A percentile compares a stretch with the other conserved stretches of the same genome.
phyloP scores from a whole-genome alignment of 2,888 invertebrate species.

The Allolobophora icterica region DNA sequence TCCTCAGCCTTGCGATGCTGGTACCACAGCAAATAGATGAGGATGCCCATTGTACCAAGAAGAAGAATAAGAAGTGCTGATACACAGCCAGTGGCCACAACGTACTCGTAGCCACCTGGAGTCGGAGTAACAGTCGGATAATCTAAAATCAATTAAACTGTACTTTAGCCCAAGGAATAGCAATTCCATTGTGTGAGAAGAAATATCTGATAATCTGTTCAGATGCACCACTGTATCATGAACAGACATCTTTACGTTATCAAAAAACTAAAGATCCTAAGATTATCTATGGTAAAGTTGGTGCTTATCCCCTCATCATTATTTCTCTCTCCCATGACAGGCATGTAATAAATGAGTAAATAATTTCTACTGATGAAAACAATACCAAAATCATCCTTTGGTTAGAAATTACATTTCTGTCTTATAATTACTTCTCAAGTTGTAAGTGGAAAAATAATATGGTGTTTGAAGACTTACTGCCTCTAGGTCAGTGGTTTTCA shows the following conservation, averaged over 20 bases:
- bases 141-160: slow-evolving; percentile 41
- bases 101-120: slow-evolving; percentile 47
- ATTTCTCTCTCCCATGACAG: too few species aligned
- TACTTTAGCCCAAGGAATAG: not conserved
- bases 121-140: slow-evolving; percentile 50
- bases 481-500: too few species aligned
- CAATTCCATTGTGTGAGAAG: not conserved
- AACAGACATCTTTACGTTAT: not conserved
- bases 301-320: too few species aligned
- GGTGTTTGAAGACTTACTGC: not conserved
- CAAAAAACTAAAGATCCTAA: not conserved
- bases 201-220: not conserved
- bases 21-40: slow-evolving; percentile 42
- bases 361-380: not conserved
- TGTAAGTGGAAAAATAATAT: not conserved
- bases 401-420: not conserved
- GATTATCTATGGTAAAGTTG: not conserved
- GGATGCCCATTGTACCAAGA: slow-evolving; percentile 42
- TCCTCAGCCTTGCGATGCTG: slow-evolving; percentile 34
- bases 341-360: not conserved
- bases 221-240: not conserved
- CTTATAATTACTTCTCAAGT: not conserved
- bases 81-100: slow-evolving; percentile 49
- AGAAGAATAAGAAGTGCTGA: slow-evolving; percentile 41
- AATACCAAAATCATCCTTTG: too few species aligned